phyloP scores from a whole-genome alignment of 2,888 invertebrate genomes.

The Hartigia nigra region DNA sequence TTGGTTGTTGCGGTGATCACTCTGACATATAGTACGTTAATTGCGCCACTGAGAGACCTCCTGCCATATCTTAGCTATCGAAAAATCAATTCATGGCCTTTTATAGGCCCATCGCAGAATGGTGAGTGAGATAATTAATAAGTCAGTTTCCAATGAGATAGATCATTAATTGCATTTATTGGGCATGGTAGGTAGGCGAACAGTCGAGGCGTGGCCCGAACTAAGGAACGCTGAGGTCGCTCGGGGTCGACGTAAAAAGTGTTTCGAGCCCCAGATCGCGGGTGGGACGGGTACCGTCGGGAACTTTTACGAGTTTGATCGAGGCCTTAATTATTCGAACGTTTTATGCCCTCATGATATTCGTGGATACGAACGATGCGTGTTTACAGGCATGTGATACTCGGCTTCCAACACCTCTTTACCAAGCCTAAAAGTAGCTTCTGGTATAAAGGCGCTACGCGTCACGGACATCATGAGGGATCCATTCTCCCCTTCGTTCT shows the following conservation, averaged over 20 bases:
- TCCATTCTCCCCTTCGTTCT: background rate
- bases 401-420: background rate
- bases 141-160: slow-evolving; percentile 46
- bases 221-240: slow-evolving; percentile 40
- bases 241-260: slow-evolving; percentile 27
- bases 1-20: background rate
- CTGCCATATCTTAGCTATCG: background rate
- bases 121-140: slow-evolving; percentile 41
- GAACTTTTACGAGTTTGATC: slow-evolving; percentile 59
- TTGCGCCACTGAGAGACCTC: background rate
- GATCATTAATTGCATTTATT: slow-evolving; percentile 53
- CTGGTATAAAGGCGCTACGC: background rate
- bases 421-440: background rate
- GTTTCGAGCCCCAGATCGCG: slow-evolving; percentile 2
- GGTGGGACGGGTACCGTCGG: slow-evolving; percentile 23
- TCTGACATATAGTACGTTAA: background rate
- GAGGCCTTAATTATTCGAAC: slow-evolving; percentile 58
- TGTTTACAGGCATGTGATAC: background rate
- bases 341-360: slow-evolving; percentile 41
- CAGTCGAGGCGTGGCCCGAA: slow-evolving; percentile 21
- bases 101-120: background rate
- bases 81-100: background rate
- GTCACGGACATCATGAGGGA: background rate
- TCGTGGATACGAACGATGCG: slow-evolving; percentile 1
- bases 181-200: slow-evolving; percentile 33